Conservation (phyloP, 2,888 invertebrate genomes). For the Rhagonycha fulva region DNA sequence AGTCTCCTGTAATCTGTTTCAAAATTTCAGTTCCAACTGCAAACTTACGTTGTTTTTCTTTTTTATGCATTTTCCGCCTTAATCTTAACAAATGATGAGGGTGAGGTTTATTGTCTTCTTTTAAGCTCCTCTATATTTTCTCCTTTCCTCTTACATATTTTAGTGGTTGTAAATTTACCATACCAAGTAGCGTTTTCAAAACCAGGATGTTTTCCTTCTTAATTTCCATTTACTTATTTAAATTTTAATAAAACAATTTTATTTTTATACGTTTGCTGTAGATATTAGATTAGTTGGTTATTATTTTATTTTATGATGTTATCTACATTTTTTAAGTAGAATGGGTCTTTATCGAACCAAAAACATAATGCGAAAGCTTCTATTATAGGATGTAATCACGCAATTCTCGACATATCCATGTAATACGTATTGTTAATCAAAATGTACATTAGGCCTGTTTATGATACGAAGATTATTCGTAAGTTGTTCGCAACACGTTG, state of each 20-base stretch:
- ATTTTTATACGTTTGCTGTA: neutral
- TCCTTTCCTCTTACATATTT: neutral
- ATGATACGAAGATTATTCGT: neutral
- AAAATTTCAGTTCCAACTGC: neutral
- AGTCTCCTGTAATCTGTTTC: neutral
- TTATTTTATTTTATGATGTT: neutral
- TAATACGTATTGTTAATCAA: slow-evolving; percentile 1
- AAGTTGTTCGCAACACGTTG: neutral
- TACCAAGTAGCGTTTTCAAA: neutral
- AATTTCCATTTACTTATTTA: neutral
- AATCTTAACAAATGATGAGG: neutral
- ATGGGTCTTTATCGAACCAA: neutral
- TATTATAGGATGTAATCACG: slow-evolving; percentile 11
- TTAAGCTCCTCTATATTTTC: neutral
- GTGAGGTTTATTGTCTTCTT: neutral
- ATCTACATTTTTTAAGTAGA: neutral
- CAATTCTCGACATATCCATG: slow-evolving; percentile 1
- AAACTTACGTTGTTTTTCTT: neutral
- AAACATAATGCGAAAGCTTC: neutral
- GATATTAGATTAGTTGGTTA: neutral
- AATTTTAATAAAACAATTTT: neutral
- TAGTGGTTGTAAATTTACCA: neutral
- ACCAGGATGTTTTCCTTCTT: neutral
- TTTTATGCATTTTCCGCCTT: neutral
- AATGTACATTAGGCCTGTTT: neutral